Base-by-base conservation (phyloP, 2,888 invertebrate genomes). In the Eristalis tenax region DNA sequence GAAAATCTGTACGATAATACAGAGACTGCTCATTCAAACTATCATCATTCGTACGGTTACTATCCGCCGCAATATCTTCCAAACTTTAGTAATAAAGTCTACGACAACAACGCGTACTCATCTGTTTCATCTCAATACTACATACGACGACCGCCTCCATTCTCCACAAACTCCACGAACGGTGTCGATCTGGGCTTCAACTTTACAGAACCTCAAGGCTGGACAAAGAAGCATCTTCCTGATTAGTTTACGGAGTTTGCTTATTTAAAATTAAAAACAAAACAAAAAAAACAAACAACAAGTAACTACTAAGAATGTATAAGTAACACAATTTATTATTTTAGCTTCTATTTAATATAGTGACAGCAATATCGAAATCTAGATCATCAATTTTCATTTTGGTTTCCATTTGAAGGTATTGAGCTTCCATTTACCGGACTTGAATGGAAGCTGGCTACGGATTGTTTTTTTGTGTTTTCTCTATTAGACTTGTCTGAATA, bases 21-120 rank as follows among this genome's bases (percentile, higher is more conserved):
- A 13, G 64, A 79, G 28, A 15, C 78, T 8, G 64, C 87, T 0
- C 80, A 79, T 23, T 56, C 87, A 22, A 87, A 76, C 57, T 82
- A 91, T 79, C 91, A 91, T 85, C 88, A 87, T 83, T 89, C 90
- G 15, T 92, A 92, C 61, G 90, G 90, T 63, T 91, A 92, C 66
- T 91, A 91, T 73, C 91, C 91, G 74, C 75, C 90, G 11, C 91
- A 90, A n/a, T 92, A 91, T 87, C 91, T 91, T 90, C 89, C 91
- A 74, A 91, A 90, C 68, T 89, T 91, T 43, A 90, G 90, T 82
- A 88, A 91, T 38, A 89, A 90, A 38, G 88, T 89, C 15, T 88
- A 89, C 63, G 82, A 65, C 56, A 76, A 57, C 87, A 79, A 68
- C 15, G 76, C 79, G 13, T 79, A 50, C n/a, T 70, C 79, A 63